These are phyloP conservation scores for Lepilemur ruficaudatus DNA, from an alignment of 2,797 vertebrate species.

Conservation along the genomic window DNA sequence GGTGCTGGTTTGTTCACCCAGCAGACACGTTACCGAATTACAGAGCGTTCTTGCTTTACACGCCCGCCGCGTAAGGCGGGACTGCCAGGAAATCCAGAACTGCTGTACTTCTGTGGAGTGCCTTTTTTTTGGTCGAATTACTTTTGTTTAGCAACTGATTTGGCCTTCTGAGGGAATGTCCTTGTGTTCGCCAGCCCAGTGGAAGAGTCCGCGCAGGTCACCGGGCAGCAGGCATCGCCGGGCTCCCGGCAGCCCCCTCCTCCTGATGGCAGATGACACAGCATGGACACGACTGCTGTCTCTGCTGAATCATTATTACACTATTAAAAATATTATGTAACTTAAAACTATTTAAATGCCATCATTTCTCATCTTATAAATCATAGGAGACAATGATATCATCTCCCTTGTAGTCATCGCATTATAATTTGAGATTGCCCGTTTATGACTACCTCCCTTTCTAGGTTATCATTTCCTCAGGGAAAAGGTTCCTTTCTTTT, in stretches of 20 bases:
- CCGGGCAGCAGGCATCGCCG: too few relatives aligned
- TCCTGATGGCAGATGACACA: too few relatives aligned
- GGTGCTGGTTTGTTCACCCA: background rate
- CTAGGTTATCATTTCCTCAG: background rate
- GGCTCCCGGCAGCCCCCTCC: background rate
- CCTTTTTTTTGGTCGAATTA: background rate
- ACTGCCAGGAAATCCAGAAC: background rate
- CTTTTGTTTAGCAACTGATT: background rate
- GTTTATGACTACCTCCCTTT: background rate
- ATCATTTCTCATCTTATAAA: accelerated
- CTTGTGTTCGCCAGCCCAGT: background rate
- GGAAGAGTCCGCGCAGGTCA: accelerated
- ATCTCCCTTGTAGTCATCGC: background rate
- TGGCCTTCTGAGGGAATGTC: background rate
- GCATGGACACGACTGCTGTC: accelerated
- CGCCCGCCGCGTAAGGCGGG: background rate
- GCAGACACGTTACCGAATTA: background rate
- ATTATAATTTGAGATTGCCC: background rate
- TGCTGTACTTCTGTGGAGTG: background rate
- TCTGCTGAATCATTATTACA: accelerated
- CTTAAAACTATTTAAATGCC: background rate
- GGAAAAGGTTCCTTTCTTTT: background rate
- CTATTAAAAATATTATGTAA: accelerated
- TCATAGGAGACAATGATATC: accelerated
- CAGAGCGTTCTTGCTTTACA: background rate